Evolutionary conservation across 2,797 vertebrate genomes (phyloP).

Genomic region (Synaphobranchus kaupii): DNA sequence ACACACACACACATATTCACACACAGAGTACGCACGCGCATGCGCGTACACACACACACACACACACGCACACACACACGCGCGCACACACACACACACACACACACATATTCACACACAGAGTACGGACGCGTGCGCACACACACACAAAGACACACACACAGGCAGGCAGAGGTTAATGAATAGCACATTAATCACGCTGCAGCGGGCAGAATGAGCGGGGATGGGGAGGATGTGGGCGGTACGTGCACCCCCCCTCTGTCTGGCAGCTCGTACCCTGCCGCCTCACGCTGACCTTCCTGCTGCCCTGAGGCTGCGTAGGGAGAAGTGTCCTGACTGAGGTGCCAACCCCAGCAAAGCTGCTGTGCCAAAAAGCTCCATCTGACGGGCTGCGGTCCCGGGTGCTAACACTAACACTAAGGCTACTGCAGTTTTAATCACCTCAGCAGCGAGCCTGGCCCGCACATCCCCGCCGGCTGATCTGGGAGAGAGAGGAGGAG

Average conservation of each 20-base stretch:
- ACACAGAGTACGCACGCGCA: too few relatives aligned
- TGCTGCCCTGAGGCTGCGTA: neutral
- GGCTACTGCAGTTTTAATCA: neutral
- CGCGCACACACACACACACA: too few relatives aligned
- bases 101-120: too few relatives aligned
- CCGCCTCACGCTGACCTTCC: neutral
- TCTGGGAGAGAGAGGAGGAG: neutral
- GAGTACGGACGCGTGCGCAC: too few relatives aligned
- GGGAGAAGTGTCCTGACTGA: neutral
- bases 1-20: neutral
- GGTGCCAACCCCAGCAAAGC: slow-evolving; percentile 13
- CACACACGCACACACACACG: too few relatives aligned
- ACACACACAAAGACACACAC: neutral
- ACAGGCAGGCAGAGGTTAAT: slow-evolving; percentile 12
- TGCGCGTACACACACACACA: too few relatives aligned
- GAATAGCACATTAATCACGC: neutral
- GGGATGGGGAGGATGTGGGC: neutral
- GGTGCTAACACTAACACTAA: neutral
- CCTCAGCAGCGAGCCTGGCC: neutral
- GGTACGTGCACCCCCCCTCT: neutral
- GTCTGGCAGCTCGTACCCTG: neutral
- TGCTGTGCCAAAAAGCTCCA: neutral
- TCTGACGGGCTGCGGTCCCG: neutral
- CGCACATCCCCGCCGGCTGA: neutral
- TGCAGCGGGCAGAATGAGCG: neutral